Percentiles rank a stretch among this genome's conserved stretches.
Conservation (phyloP, 2,888 invertebrate genomes). For the Apomyelois bistriatella region DNA sequence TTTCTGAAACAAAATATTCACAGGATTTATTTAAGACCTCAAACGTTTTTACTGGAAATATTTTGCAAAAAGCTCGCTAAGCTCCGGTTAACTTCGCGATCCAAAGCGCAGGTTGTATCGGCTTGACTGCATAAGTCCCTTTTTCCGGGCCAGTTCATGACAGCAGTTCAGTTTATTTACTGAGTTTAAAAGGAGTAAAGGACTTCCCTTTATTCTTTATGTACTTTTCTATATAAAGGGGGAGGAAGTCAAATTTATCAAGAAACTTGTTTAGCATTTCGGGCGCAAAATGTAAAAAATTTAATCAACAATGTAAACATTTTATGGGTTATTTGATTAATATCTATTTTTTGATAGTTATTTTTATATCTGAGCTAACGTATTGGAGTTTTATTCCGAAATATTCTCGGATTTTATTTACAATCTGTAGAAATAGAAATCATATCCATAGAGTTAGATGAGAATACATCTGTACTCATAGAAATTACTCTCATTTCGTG, state of each 20-base stretch:
- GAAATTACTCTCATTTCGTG: not conserved
- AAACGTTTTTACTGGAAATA: conserved; percentile 8
- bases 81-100: conserved; percentile 12
- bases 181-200: not conserved
- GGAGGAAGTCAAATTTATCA: too few relatives aligned
- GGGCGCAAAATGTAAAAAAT: too few relatives aligned
- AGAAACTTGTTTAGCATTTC: too few relatives aligned
- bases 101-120: conserved; percentile 14
- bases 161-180: not conserved
- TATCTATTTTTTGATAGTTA: too few relatives aligned
- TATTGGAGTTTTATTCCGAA: too few relatives aligned
- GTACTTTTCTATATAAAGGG: too few relatives aligned
- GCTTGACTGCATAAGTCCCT: conserved; percentile 15
- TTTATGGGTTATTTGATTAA: too few relatives aligned
- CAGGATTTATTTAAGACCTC: not conserved
- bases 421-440: too few relatives aligned
- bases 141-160: conserved; percentile 19
- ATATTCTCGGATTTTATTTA: too few relatives aligned
- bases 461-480: not conserved
- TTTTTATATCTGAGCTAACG: too few relatives aligned
- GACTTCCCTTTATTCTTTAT: not conserved
- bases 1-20: not conserved
- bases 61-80: conserved; percentile 9
- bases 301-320: too few relatives aligned
- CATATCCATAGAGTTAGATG: too few relatives aligned